phyloP scores from a whole-genome alignment of 1,140 invertebrate species.

The Eupeodes corollae region DNA sequence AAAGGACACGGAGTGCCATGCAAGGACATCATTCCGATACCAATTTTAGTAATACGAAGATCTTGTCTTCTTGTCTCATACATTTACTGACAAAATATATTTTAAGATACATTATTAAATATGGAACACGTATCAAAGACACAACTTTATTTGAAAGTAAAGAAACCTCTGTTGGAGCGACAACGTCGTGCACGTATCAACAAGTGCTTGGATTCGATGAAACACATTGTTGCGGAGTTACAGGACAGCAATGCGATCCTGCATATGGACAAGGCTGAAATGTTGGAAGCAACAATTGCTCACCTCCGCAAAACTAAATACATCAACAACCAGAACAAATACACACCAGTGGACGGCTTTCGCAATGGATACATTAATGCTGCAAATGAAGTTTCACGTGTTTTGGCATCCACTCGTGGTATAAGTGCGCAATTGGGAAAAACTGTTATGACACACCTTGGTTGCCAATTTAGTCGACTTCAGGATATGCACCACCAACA shows the following conservation, averaged over 20 bases:
- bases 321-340: slow-evolving; percentile 22
- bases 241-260: slow-evolving; percentile 82
- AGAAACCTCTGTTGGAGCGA: slow-evolving; percentile 92
- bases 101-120: no score
- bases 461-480: slow-evolving; percentile 66
- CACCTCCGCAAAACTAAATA: slow-evolving; percentile 50
- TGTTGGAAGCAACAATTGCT: slow-evolving; percentile 81
- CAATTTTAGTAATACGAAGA: no score
- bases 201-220: slow-evolving; percentile 83
- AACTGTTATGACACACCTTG: slow-evolving; percentile 76
- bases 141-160: slow-evolving; percentile 85
- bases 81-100: no score
- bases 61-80: no score
- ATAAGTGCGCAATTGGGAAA: slow-evolving; percentile 75
- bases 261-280: slow-evolving; percentile 94
- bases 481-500: slow-evolving; percentile 12
- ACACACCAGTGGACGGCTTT: slow-evolving; percentile 59
- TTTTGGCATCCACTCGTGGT: slow-evolving; percentile 66
- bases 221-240: slow-evolving; percentile 82
- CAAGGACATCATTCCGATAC: no score
- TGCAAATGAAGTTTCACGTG: slow-evolving; percentile 81
- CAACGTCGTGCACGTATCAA: slow-evolving; percentile 89
- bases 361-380: slow-evolving; percentile 84
- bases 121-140: slow-evolving; percentile 52
- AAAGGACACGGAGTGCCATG: no score